phyloP scores from a whole-genome alignment of 2,113 vertebrate genomes.

The Sardina pilchardus region DNA sequence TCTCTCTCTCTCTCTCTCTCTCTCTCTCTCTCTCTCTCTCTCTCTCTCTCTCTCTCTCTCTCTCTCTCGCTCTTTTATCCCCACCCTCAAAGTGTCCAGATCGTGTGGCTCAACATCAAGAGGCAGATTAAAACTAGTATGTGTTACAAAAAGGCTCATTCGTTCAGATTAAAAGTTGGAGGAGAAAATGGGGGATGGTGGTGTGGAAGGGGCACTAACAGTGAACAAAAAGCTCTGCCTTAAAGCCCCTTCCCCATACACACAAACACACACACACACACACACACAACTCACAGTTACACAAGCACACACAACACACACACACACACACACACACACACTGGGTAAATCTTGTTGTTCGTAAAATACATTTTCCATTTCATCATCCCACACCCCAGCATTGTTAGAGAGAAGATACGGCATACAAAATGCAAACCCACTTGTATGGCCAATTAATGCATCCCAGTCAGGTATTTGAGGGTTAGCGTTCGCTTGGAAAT shows the following conservation, averaged over 20 bases:
- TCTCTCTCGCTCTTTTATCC: not conserved
- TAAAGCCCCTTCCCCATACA: not conserved
- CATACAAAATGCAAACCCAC: conserved; percentile 18
- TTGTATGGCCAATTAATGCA: conserved; percentile 55
- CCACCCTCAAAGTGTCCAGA: not conserved
- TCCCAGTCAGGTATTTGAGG: conserved; percentile 48
- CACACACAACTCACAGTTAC: not conserved
- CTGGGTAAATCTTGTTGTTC: not conserved
- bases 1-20: not conserved
- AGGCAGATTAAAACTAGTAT: conserved; percentile 23
- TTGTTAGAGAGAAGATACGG: conserved; percentile 11
- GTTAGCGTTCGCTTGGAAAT: conserved; percentile 52
- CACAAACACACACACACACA: not conserved
- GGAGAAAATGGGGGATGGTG: not conserved
- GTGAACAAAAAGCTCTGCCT: conserved; percentile 12
- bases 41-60: not conserved
- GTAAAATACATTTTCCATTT: conserved; percentile 4
- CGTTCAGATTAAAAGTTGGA: conserved; percentile 37
- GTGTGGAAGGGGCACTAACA: conserved; percentile 2
- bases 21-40: not conserved
- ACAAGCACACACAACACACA: not conserved
- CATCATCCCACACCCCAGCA: not conserved
- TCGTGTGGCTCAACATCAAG: conserved; percentile 28
- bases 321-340: conserved; percentile 7
- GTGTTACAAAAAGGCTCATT: conserved; percentile 39